Evolutionary conservation across 2,797 vertebrate species (phyloP).

Genomic region (Falco rusticolus): DNA sequence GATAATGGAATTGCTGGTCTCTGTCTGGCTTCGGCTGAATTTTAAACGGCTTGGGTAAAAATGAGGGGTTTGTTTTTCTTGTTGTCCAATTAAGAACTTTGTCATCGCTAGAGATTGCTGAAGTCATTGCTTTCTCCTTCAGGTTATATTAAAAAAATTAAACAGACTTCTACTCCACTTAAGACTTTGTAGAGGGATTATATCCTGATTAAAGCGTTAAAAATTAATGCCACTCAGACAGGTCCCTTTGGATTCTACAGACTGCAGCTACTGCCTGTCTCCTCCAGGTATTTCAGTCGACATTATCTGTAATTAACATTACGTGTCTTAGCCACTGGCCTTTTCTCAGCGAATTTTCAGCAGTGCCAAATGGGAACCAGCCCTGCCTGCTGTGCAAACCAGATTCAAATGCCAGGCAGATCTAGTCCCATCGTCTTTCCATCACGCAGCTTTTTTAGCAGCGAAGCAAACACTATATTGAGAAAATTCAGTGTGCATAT

Average conservation of each 20-base stretch:
- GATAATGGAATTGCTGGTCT: not conserved
- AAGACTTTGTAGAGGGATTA: constrained; percentile 45
- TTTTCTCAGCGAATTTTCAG: constrained; percentile 12
- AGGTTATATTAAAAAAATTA: constrained; percentile 45
- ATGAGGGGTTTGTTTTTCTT: not conserved
- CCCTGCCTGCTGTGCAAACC: not conserved
- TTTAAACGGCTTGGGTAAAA: not conserved
- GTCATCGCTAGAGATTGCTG: not conserved
- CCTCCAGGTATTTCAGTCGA: constrained; percentile 32
- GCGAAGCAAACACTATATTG: not conserved
- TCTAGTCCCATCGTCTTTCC: not conserved
- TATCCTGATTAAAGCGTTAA: constrained; percentile 56
- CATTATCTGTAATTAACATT: constrained; percentile 43
- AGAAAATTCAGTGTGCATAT: not conserved
- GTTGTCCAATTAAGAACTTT: not conserved
- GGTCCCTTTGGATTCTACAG: constrained; percentile 33
- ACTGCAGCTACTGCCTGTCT: constrained; percentile 4
- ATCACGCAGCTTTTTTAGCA: not conserved
- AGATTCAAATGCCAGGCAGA: not conserved
- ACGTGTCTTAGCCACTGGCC: not conserved
- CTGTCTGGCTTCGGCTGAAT: not conserved
- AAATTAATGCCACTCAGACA: constrained; percentile 47
- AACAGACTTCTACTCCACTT: not conserved
- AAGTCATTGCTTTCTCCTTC: constrained; percentile 25
- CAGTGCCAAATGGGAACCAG: not conserved